Base-by-base conservation (phyloP, 2,113 vertebrate genomes). In the Alligator sinensis region DNA sequence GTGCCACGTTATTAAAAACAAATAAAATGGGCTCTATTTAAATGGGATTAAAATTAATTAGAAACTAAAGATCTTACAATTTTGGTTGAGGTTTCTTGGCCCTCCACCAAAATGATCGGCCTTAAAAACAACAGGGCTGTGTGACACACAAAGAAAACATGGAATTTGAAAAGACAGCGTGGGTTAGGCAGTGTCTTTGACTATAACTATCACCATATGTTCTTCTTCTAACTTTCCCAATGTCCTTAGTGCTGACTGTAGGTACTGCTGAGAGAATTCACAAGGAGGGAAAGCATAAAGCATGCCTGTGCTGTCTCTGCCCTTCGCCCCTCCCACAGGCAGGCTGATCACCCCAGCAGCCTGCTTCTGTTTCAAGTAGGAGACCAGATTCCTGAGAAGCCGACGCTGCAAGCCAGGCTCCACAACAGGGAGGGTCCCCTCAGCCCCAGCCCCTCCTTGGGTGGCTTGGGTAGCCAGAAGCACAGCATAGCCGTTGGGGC, bases 361-460 rank as follows among this genome's bases (percentile, higher is more conserved):
- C 98, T 99, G 99, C 96, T 99, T 99, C 98, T 99, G 99, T 95
- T 99, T 98, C 98, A 99, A 98, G 98, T 99, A 99, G 74, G 99
- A 99, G 95, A 99, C 99, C 96, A 99, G 98, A 97, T 99, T 99
- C 94, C 99, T 99, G 77, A 99, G 99, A 97, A 99, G 97, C 91
- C 99, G 98, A 72, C 98, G 98, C 98, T 99, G 99, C n/a, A 99
- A 98, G 17, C 99, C 99, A 3, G 98, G 98, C 94, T 99, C 99
- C 2, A 98, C 98, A 0, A 97, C 92, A 58, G 98, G 97, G 17
- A 98, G 96, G 57, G 98, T 93, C 88, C 97, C 98, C 92, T 98
- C 98, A 1, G 96, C 34, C 84, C 98, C 97, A 22, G 97, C 94
- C 84, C 95, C 98, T 58, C 80, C 95, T 25, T 98, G 86, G 77